phyloP scores from a whole-genome alignment of 2,888 invertebrate genomes.

The Idaea biselata region DNA sequence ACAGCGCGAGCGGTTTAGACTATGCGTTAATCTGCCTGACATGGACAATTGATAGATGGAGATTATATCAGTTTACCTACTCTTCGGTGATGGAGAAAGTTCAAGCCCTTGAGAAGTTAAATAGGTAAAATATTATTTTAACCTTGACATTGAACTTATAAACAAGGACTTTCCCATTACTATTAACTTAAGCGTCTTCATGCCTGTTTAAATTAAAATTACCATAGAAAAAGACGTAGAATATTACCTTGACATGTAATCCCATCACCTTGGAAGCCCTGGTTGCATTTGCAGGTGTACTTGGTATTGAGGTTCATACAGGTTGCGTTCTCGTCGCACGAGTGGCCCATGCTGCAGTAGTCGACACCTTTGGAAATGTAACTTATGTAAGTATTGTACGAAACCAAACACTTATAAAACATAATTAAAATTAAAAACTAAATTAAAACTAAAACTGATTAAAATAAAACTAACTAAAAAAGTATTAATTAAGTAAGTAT shows the following conservation, averaged over 20 bases:
- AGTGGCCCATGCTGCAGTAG: slow-evolving; percentile 93
- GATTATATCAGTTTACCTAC: not conserved
- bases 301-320: slow-evolving; percentile 95
- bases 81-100: not conserved
- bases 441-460: no score
- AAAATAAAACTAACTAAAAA: no score
- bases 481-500: no score
- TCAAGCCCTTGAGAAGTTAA: not conserved
- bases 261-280: slow-evolving; percentile 94
- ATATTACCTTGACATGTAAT: slow-evolving; percentile 85
- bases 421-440: no score
- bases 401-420: not conserved
- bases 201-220: not conserved
- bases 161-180: not conserved
- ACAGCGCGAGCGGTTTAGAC: no score
- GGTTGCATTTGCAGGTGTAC: slow-evolving; percentile 94
- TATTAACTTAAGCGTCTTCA: not conserved
- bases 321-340: slow-evolving; percentile 94
- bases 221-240: not conserved
- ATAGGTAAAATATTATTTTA: no score
- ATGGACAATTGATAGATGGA: no score
- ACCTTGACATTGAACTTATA: slow-evolving; percentile 5
- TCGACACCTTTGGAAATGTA: slow-evolving; percentile 84
- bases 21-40: no score
- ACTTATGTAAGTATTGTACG: no score